Evolutionary conservation across 2,888 invertebrate species (phyloP).

Genomic region (Osedax frankpressi): DNA sequence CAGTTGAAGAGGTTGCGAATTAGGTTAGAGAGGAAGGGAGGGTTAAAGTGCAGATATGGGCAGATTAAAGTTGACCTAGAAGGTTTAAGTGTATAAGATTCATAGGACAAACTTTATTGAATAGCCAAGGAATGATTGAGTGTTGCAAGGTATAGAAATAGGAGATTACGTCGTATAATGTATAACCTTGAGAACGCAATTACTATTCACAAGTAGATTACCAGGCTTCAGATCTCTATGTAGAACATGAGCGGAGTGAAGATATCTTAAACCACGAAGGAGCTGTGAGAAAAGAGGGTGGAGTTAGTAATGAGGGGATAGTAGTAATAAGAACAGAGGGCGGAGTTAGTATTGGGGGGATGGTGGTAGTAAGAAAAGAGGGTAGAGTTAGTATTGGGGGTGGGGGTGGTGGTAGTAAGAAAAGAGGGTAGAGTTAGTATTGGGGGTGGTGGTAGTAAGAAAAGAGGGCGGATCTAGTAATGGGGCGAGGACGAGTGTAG

Average conservation of each 20-base stretch:
- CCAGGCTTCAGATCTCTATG: slow-evolving; percentile 99
- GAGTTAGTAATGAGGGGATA: slow-evolving; percentile 93
- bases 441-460: too few species aligned
- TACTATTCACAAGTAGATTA: slow-evolving; percentile 94
- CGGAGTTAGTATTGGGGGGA: slow-evolving; percentile 98
- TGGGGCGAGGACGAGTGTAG: too few species aligned
- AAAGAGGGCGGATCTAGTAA: too few species aligned
- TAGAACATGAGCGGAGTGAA: slow-evolving; percentile 91
- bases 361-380: slow-evolving; percentile 99
- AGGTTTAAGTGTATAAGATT: neutral
- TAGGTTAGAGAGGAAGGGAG: slow-evolving; percentile 3
- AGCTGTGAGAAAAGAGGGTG: slow-evolving; percentile 99
- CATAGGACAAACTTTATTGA: too few species aligned
- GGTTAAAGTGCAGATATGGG: neutral
- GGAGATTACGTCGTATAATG: neutral
- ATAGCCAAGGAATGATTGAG: neutral
- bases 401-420: slow-evolving; percentile 96
- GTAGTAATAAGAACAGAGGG: slow-evolving; percentile 99
- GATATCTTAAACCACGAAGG: slow-evolving; percentile 97
- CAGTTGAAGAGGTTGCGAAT: too few species aligned
- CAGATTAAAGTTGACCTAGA: neutral
- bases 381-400: slow-evolving; percentile 95
- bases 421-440: slow-evolving; percentile 89
- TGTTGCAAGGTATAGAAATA: neutral
- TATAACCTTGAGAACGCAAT: slow-evolving; percentile 82